Evolutionary conservation across 2,113 vertebrate genomes (phyloP), one percentile per base, ranked within the genome.

Genomic region (Channa maculata): DNA sequence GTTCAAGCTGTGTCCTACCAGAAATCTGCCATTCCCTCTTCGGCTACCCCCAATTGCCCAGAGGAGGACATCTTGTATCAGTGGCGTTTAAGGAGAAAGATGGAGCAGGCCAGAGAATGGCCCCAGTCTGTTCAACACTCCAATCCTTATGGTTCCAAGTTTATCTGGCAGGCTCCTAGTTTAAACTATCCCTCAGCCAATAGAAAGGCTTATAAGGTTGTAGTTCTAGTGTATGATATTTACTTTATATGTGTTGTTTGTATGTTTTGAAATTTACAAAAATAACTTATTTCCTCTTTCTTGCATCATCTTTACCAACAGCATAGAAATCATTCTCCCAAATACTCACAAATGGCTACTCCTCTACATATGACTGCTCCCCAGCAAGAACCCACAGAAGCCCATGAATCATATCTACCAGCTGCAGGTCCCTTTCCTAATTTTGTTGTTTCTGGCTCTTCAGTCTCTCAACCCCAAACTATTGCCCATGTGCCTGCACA

Each of bases 61-160:
- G 95, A 96, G 58, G 93, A 96, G 10, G 96, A 98, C 87, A 96
- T 98, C 79, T 87, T 97, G 60, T 96, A 95, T 80, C 96, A 97
- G 85, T 98, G 96, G 96, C 94, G 96, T 39, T 91, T 97, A 62
- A 93, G 94, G 57, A 93, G 96, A 72, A 97, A 96, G 83, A 95
- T 97, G 89, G 95, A 97, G 65, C 91, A 93, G 79, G 95, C 95
- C 33, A 90, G 77, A 41, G 80, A 91, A 44, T 62, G 75, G 66
- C 36, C 85, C 34, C 75, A 54, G 43, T 46, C 79, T 41, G 39
- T 75, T n/a, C 82, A 72, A 39, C 44, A 52, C 39, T 64, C 71
- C 6, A 52, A 61, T 82, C 51, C 53, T 71, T 73, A 70, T 48
- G 63, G 70, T 39, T 24, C 72, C 4, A 13, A 53, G 7, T 67